phyloP scores from a whole-genome alignment of 2,113 vertebrate species.

The Chitala chitala region DNA sequence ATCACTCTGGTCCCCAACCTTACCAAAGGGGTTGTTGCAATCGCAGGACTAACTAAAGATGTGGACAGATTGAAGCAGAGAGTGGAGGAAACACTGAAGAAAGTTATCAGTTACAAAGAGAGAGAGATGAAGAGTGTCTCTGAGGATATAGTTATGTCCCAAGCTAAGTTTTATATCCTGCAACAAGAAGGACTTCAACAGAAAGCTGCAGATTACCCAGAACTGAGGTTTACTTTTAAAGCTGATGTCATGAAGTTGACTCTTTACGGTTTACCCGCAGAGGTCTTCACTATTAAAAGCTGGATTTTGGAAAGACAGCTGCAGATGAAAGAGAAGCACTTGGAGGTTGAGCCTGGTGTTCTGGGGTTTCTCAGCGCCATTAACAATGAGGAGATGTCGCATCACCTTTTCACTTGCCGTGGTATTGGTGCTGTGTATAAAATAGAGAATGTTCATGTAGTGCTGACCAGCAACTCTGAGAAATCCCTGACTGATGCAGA shows the following conservation, averaged over 20 bases:
- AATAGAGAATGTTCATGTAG: constrained; percentile 43
- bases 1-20: constrained; percentile 43
- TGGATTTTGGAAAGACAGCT: constrained; percentile 58
- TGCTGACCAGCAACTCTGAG: constrained; percentile 52
- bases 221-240: constrained; percentile 58
- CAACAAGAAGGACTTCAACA: constrained; percentile 48
- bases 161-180: constrained; percentile 58
- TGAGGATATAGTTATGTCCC: constrained; percentile 45
- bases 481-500: constrained; percentile 61
- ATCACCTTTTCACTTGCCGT: constrained; percentile 59
- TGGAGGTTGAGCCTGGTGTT: constrained; percentile 48
- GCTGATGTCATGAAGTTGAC: constrained; percentile 40
- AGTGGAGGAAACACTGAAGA: constrained; percentile 47
- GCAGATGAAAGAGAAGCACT: constrained; percentile 40
- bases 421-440: constrained; percentile 63
- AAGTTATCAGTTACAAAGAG: constrained; percentile 46
- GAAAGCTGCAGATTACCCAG: constrained; percentile 40
- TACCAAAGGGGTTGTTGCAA: constrained; percentile 39
- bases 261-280: constrained; percentile 58
- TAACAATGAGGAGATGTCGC: constrained; percentile 55
- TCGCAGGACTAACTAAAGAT: constrained; percentile 60
- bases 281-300: constrained; percentile 61
- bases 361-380: constrained; percentile 58
- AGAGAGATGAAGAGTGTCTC: constrained; percentile 53
- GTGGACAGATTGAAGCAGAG: constrained; percentile 43